Base-by-base conservation (phyloP, 2,888 invertebrate species). In the Cephus pygmeus region DNA sequence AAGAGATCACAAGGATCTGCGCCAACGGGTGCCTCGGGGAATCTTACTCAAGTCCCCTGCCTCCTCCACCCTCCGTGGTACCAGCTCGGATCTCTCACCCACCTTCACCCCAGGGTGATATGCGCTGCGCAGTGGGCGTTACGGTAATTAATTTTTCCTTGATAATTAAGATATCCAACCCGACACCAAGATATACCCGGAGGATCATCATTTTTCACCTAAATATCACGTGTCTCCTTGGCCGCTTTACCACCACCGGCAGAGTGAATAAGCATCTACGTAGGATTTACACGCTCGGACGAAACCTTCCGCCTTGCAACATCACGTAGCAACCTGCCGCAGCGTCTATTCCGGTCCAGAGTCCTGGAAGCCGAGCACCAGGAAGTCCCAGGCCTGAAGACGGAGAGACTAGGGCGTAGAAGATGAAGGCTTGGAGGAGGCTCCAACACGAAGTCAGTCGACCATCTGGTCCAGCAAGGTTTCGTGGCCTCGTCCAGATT, bases 121-220 rank as follows among this genome's bases (percentile, higher is more conserved):
- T 34, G 73, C 12, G 34, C 75, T 75, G 75, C 83, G 75, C 78
- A 80, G 85, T 88, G 87, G 88, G 89, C 88, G 88, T 88, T 87
- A 81, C 84, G 81, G 84, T 89, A 88, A 89, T 89, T 88, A 89
- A 89, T 88, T 89, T 89, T 87, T 86, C 83, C 87, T 83, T 77
- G 85, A 88, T 88, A 89, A 89, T 89, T 89, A 89, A 89, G 89
- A 88, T 88, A 89, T 89, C 87, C 83, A 80, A 77, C 77, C 81
- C 80, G 84, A 84, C 80, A 81, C 79, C 79, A 81, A 82, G 81
- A 83, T 84, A 85, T 82, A 85, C 86, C 80, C 82, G 78, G 87
- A 86, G 84, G 73, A 83, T 82, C 83, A 78, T 84, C 82, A 87
- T 87, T 87, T 88, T 88, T 87, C 88, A 87, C 80, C 73, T 34